A percentile compares a stretch with the other conserved stretches of the same genome.
These are phyloP conservation scores for Rhinoderma darwinii DNA, from an alignment of 2,113 vertebrate genomes.

Conservation along the genomic window DNA sequence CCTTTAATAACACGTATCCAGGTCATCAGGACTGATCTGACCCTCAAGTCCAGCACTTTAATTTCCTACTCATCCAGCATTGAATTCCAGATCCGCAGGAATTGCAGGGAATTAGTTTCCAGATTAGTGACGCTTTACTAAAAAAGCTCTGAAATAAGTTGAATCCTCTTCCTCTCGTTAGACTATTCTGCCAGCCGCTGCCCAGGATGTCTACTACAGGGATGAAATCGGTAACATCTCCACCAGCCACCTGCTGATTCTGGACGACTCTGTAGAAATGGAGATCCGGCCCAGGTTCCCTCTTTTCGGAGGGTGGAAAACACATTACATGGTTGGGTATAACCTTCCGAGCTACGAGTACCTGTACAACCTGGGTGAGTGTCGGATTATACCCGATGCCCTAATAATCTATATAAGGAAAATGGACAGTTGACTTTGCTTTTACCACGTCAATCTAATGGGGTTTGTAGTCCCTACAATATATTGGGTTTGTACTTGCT, in stretches of 20 bases:
- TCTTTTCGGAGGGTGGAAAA: slow-evolving; percentile 98
- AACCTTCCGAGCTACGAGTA: slow-evolving; percentile 98
- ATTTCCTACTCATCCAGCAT: too few species aligned
- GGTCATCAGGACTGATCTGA: too few species aligned
- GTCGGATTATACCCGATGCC: background rate
- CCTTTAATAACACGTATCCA: too few species aligned
- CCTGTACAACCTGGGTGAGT: slow-evolving; percentile 93
- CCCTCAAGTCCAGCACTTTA: too few species aligned
- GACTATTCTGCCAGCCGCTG: slow-evolving; percentile 98
- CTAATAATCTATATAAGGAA: too few species aligned
- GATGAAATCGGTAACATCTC: slow-evolving; percentile 99
- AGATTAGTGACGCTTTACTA: too few species aligned
- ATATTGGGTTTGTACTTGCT: background rate
- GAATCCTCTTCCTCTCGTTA: slow-evolving; percentile 62
- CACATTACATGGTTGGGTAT: slow-evolving; percentile 96
- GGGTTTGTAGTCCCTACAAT: background rate
- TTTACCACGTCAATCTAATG: background rate
- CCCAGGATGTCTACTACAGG: slow-evolving; percentile 96
- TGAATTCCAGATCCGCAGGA: too few species aligned
- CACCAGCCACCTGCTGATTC: slow-evolving; percentile 92
- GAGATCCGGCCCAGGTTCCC: slow-evolving; percentile 96
- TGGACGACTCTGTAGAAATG: slow-evolving; percentile 98
- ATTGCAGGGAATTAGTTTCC: too few species aligned
- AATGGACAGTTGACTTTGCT: too few species aligned
- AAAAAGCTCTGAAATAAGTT: too few species aligned